Base-by-base conservation (phyloP, 1,140 invertebrate species). In the Anastrepha ludens region DNA sequence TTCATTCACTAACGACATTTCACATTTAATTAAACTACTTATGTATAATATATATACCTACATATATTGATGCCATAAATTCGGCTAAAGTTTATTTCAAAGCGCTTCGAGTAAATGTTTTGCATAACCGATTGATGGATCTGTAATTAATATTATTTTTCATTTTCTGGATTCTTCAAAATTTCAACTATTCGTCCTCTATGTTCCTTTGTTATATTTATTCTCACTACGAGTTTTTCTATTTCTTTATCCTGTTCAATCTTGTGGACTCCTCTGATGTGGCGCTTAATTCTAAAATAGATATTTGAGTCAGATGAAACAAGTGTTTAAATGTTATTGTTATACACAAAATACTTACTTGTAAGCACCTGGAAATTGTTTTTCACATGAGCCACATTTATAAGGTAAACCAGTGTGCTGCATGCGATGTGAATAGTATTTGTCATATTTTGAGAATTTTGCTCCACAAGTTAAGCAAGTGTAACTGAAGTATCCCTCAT, bases 201-300 rank as follows among this genome's bases (percentile, higher is more conserved):
- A 29, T 29, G 29, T 29, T 29, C 29, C 47, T 50, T 86, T 59
- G 55, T 86, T 41, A 17, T 20, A 60, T 86, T 86, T 50, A 86
- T 62, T 62, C 20, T 86, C 11, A 86, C 59, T 39, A 59, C 59
- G 7, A 59, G 20, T 29, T 59, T 50, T 59, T 58, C 55, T 41
- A 86, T 8, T 9, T 86, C 85, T n/a, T 55, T 13, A 55, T 44
- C 5, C 8, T 86, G 17, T 15, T n/a, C 17, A 59, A 60, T 29
- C 59, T 65, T 87, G 44, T 87, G 86, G 6, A 64, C 86, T 29
- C 58, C 60, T 87, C 44, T 87, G 15, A 87, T 64, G 70, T 87
- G 86, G 20, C 59, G 58, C 41, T 87, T 87, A 39, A 50, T 64
- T 87, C 86, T 87, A 44, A 59, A 50, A 41, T 11, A 70, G 20